Base-by-base conservation (phyloP, 2,113 vertebrate genomes). In the Percina caprodes region DNA sequence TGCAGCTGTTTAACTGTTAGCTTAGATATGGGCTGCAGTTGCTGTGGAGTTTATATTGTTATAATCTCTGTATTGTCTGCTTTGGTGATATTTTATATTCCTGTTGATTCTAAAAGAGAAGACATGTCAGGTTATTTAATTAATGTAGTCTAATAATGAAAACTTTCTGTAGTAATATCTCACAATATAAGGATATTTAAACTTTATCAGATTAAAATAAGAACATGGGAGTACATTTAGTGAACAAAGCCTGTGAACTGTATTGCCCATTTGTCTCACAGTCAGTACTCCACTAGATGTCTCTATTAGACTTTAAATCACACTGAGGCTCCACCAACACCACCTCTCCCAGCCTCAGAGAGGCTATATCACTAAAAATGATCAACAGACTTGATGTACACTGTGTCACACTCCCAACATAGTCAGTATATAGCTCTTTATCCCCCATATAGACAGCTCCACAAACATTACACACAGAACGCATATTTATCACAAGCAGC, bases 251-350 rank as follows among this genome's bases (percentile, higher is more conserved):
- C 30, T 4, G 0, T 23, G 52, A 52, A 16, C 46, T 55, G 0
- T 8, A 23, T 13, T 21, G 5, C 35, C 39, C 14, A 55, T 46
- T 2, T 3, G 23, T 60, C 63, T 59, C 26, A 5, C 56, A 35
- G 56, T 21, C 16, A 51, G 10, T 6, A 9, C 42, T 74, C 91
- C 94, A 93, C 89, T 90, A 91, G 94, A 86, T 92, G 94, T 91
- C 91, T 77, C 91, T 91, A 73, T 91, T 82, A 72, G 54, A 77
- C 81, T 63, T 90, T 1, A 67, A 42, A 86, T 84, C 26, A 51
- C 68, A 61, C 21, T 1, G 33, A 16, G 18, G 24, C 67, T 10
- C 46, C 67, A 13, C 54, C n/a, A 42, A 19, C 60, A 13, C 9
- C 61, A 10, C 52, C 45, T 45, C 70, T 67, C 67, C 69, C 23